Evolutionary conservation across 2,797 vertebrate species (phyloP).

Genomic region (Picus viridis): DNA sequence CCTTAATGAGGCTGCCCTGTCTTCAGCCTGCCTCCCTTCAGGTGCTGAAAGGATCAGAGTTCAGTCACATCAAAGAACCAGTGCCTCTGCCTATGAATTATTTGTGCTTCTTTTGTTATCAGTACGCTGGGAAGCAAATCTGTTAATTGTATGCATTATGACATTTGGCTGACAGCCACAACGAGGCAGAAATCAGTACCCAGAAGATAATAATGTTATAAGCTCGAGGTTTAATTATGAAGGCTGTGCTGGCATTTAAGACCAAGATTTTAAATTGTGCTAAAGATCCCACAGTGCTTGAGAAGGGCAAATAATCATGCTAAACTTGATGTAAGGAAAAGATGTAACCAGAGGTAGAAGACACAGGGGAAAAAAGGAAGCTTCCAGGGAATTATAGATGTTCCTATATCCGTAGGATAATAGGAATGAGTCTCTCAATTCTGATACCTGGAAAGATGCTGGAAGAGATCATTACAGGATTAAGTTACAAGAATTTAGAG

Average conservation of each 20-base stretch:
- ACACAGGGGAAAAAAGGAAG: neutral
- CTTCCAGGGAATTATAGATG: constrained; percentile 15
- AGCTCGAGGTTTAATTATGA: constrained; percentile 30
- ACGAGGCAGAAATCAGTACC: constrained; percentile 31
- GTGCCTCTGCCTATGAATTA: constrained; percentile 58
- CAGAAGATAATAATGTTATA: constrained; percentile 29
- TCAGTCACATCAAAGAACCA: constrained; percentile 48
- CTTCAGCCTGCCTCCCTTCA: constrained; percentile 56
- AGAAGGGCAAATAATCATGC: constrained; percentile 2
- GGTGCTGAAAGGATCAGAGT: constrained; percentile 58
- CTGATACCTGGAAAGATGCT: neutral
- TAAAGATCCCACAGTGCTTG: neutral
- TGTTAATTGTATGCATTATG: constrained; percentile 59
- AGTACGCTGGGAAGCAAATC: constrained; percentile 49
- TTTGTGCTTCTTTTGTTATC: constrained; percentile 61
- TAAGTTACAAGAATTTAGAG: constrained; percentile 26
- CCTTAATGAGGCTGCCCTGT: constrained; percentile 48
- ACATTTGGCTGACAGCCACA: constrained; percentile 63
- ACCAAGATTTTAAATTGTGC: neutral
- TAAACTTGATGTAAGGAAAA: neutral
- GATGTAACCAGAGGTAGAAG: neutral
- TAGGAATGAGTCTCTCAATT: neutral
- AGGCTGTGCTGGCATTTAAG: constrained; percentile 38
- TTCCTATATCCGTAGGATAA: neutral
- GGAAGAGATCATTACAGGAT: neutral